A percentile compares a stretch with the other conserved stretches of the same genome.
Conservation (phyloP, 2,113 vertebrate species). For the Gobiocypris rarus region DNA sequence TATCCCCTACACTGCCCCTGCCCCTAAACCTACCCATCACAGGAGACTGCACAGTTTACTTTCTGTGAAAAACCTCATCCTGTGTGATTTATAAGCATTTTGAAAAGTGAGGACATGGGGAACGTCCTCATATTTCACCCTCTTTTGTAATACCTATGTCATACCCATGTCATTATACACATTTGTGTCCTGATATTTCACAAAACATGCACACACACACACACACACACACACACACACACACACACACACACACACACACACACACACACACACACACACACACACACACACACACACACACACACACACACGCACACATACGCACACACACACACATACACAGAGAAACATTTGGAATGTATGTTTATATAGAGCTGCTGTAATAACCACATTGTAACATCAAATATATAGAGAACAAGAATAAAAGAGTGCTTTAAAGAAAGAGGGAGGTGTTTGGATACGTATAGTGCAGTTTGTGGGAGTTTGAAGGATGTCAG, state of each 20-base stretch:
- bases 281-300: background rate
- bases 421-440: background rate
- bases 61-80: too few species aligned
- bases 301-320: slow-evolving; percentile 32
- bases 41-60: too few species aligned
- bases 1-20: too few species aligned
- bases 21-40: too few species aligned
- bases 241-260: background rate
- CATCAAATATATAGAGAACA: slow-evolving; percentile 14
- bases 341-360: background rate
- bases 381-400: slow-evolving; percentile 16
- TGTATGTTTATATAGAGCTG: slow-evolving; percentile 10
- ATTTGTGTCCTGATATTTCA: too few species aligned
- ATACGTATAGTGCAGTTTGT: background rate
- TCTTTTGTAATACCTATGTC: too few species aligned
- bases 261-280: slow-evolving; percentile 33
- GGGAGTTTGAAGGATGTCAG: slow-evolving; percentile 9
- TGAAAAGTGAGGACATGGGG: too few species aligned
- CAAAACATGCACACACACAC: too few species aligned
- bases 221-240: slow-evolving; percentile 33
- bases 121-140: too few species aligned
- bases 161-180: too few species aligned
- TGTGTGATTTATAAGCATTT: too few species aligned
- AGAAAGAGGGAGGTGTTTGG: background rate
- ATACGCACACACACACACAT: background rate